These are phyloP conservation scores for Hypotaenidia okinawae DNA, from an alignment of 2,797 vertebrate species.

Conservation along the genomic window DNA sequence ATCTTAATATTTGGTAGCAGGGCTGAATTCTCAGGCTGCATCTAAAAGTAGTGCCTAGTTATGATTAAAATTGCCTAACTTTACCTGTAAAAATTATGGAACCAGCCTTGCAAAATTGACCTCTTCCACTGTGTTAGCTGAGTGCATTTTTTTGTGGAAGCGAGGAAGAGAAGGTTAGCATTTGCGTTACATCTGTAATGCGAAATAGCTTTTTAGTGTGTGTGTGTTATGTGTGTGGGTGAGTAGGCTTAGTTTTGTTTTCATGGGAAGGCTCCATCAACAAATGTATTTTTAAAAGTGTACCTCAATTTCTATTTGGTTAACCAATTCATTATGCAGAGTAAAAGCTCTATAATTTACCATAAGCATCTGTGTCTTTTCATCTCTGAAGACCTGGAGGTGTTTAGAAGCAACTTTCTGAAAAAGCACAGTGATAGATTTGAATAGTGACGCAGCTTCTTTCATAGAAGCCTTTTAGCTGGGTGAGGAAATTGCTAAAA, in stretches of 20 bases:
- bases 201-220: background rate
- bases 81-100: background rate
- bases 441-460: background rate
- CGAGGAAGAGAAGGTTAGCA: background rate
- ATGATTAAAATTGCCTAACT: background rate
- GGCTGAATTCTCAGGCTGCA: background rate
- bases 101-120: background rate
- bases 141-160: background rate
- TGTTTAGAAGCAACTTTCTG: background rate
- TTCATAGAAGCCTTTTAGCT: background rate
- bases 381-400: background rate
- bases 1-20: background rate
- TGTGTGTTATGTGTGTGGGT: background rate
- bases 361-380: background rate
- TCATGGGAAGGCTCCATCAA: background rate
- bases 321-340: background rate
- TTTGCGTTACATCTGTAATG: background rate
- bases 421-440: background rate
- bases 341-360: background rate
- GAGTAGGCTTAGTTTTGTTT: background rate
- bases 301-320: background rate
- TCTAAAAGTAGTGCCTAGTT: background rate
- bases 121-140: background rate
- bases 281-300: background rate
- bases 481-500: background rate